phyloP scores from a whole-genome alignment of 2,797 vertebrate species.

The Eulemur coronatus region DNA sequence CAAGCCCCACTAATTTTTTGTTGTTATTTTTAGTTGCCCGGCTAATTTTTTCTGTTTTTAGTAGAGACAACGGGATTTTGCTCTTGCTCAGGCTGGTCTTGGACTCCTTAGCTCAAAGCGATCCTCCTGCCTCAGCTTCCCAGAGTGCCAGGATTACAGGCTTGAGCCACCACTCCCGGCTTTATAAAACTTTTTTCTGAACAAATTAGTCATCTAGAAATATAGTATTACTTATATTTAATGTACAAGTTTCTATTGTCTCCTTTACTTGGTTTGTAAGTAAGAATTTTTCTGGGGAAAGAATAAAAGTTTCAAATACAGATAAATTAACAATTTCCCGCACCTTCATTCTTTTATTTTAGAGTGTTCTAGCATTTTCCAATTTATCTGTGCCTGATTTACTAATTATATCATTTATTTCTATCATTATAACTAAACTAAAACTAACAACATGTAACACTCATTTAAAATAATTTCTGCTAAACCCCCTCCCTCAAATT shows the following conservation, averaged over 20 bases:
- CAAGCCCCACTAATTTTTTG: no score
- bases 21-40: no score
- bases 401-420: not conserved
- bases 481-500: not conserved
- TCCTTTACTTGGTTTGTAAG: not conserved
- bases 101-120: no score
- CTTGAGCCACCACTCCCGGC: fast-evolving
- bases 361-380: not conserved
- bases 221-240: not conserved
- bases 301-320: not conserved
- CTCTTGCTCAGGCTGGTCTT: no score
- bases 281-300: not conserved
- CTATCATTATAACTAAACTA: not conserved
- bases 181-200: not conserved
- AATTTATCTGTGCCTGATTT: not conserved
- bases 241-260: not conserved
- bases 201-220: not conserved
- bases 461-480: not conserved
- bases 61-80: no score
- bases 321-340: not conserved
- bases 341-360: not conserved
- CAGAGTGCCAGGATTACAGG: no score
- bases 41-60: no score
- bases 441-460: not conserved
- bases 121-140: no score